Conservation (phyloP, 2,888 invertebrate species). For the Ommatoiulus sabulosus region DNA sequence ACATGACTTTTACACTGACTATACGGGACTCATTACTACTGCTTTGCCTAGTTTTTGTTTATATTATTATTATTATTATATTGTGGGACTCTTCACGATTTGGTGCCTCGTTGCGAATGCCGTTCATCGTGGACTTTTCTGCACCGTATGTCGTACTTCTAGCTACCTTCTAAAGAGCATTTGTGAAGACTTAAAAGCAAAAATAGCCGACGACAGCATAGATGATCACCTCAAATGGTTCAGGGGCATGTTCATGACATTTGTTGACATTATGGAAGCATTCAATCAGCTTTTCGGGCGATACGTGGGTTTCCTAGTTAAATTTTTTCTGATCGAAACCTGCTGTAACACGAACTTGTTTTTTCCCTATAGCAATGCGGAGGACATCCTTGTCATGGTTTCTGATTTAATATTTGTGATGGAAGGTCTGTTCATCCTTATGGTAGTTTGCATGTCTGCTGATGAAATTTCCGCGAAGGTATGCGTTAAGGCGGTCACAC, state of each 20-base stretch:
- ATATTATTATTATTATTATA: no score
- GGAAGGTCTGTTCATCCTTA: background rate
- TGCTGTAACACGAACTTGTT: background rate
- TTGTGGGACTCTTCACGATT: background rate
- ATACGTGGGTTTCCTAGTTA: background rate
- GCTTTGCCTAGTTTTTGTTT: no score
- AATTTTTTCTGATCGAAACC: background rate
- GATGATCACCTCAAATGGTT: background rate
- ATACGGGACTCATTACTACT: background rate
- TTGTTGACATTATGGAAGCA: background rate
- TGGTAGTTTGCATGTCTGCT: background rate
- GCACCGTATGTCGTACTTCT: background rate
- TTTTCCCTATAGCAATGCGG: background rate
- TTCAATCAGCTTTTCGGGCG: background rate
- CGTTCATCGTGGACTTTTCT: background rate
- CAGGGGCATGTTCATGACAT: background rate
- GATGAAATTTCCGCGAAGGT: background rate
- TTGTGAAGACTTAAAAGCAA: background rate
- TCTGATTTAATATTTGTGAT: background rate
- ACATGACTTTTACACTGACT: background rate
- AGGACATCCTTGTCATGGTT: background rate
- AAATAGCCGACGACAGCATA: background rate
- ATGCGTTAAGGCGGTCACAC: background rate
- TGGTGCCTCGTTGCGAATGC: background rate
- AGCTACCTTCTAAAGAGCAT: background rate